Evolutionary conservation across 2,888 invertebrate species (phyloP), one percentile per base, ranked within the genome.

Genomic region (Lasioglossum zephyrum): DNA sequence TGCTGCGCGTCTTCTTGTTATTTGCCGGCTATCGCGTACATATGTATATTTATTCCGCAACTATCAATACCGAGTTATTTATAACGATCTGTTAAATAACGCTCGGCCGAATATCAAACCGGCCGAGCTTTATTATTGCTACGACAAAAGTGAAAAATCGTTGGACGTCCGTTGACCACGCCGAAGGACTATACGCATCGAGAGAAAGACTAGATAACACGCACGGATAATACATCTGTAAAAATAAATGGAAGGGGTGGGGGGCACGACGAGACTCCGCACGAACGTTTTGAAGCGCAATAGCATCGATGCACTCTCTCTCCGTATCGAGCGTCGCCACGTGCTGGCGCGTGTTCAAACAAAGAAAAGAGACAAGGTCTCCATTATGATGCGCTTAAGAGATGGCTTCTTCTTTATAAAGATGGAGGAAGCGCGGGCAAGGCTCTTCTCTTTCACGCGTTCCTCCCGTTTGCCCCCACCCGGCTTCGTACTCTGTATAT

Each of bases 321-420:
- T 75, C 77, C 75, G 60, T 85, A 89, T 87, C 85, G 84, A 82
- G 79, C 80, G 73, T 74, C 81, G 80, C 84, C 92, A 90, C 90
- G 92, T 90, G 90, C 81, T 90, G 87, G 87, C 92, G 88, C 87
- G 87, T 87, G 88, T 87, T 89, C 88, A 87, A 90, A 92, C 90
- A 90, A 89, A 91, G 88, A 91, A 88, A 88, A 87, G 88, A 90
- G 82, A 81, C 87, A 84, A 88, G 87, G 86, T 80, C 90, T 83
- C 88, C 87, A 81, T 88, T 87, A 89, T 86, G 87, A 89, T 85
- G 85, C 89, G 69, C 72, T 79, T 60, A 83, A 87, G 79, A 87
- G 86, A 86, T 69, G 81, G 63, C 79, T 82, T 88, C 82, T 87
- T 81, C 85, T 85, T 80, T 85, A 78, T 83, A 83, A 85, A 84